phyloP scores from a whole-genome alignment of 2,888 invertebrate genomes.

The Scaptomyza tumidula region DNA sequence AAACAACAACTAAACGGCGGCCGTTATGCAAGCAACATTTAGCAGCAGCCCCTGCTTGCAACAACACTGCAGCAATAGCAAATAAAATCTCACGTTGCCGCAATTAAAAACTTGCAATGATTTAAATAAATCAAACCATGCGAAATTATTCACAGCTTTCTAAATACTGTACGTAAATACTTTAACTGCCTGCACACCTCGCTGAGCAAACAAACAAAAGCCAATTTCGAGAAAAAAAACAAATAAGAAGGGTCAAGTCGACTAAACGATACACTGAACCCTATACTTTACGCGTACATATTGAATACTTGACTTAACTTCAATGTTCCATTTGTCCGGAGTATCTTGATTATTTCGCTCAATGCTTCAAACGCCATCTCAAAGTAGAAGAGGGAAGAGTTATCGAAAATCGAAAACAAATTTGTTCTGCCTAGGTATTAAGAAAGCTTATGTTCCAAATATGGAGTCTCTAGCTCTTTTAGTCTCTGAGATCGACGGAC shows the following conservation, averaged over 20 bases:
- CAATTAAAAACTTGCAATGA: slow-evolving; percentile 54
- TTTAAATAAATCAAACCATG: slow-evolving; percentile 45
- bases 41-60: slow-evolving; percentile 11
- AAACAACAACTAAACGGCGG: slow-evolving; percentile 20
- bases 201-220: background rate
- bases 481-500: too few species aligned
- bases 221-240: background rate
- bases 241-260: background rate
- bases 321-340: too few species aligned
- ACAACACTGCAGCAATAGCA: background rate
- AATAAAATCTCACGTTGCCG: slow-evolving; percentile 34
- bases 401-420: too few species aligned
- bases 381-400: too few species aligned
- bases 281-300: too few species aligned
- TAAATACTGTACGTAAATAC: background rate
- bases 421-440: too few species aligned
- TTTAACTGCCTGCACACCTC: background rate
- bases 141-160: slow-evolving; percentile 22
- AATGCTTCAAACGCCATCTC: too few species aligned
- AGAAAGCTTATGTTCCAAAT: too few species aligned
- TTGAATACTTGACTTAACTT: too few species aligned
- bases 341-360: too few species aligned
- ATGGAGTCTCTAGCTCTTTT: too few species aligned
- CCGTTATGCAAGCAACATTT: slow-evolving; percentile 57
- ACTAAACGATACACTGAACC: too few species aligned